Base-by-base conservation (phyloP, 2,113 vertebrate genomes). In the Phylloscopus trochiloides region DNA sequence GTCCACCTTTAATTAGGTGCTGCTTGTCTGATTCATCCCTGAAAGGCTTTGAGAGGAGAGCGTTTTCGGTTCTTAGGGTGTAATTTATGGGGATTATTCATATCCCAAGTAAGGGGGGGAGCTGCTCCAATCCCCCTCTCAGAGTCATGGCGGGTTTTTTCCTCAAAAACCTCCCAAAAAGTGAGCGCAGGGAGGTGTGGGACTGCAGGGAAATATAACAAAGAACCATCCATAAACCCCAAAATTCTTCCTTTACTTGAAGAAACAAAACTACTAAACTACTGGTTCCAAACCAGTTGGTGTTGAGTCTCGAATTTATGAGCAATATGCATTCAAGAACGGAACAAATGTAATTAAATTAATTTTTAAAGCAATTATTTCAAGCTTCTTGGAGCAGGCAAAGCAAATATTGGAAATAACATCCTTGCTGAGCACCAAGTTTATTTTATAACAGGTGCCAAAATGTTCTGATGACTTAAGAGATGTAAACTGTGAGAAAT, bases 291-390 rank as follows among this genome's bases (percentile, higher is more conserved):
- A 62, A 32, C 25, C 24, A 15, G 18, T 16, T 10, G 29, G 24
- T 43, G 63, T 25, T 9, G 57, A 57, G 38, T 5, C n/a, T 18
- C 32, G 45, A 10, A 16, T 52, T 77, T 8, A 43, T 10, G 55
- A 51, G 51, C 38, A 36, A 32, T 0, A 4, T 2, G 0, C 15
- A 1, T 26, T 43, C 11, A 17, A 29, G 72, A 21, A 7, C 9
- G 2, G 38, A 54, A 72, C 38, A n/a, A 58, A 50, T 1, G 36
- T 3, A 38, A 76, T n/a, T 28, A 68, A 48, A 48, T 15, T 5
- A n/a, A 20, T 65, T 91, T 55, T 75, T 40, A 28, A 65, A 70
- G 59, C 47, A 51, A 71, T 84, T 55, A 51, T 14, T 86, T 78
- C 28, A 59, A 78, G 63, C 25, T 73, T 45, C 72, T 84, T 2